Conservation (phyloP, 2,113 vertebrate genomes). For the Lipophrys pholis region DNA sequence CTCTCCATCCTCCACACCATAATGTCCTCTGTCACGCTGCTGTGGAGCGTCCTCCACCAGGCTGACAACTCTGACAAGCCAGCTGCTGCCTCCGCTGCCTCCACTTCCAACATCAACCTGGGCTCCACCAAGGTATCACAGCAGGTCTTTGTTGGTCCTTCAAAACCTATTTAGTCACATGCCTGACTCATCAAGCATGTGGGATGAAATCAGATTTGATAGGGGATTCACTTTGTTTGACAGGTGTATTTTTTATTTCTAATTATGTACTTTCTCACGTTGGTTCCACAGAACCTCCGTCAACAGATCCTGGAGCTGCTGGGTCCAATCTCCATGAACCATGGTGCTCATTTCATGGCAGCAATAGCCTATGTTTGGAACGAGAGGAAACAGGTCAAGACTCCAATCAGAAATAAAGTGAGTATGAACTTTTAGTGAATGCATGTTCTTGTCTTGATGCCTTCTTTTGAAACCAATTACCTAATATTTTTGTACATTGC, state of each 20-base stretch:
- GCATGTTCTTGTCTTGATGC: neutral
- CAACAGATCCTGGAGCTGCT: constrained; percentile 97
- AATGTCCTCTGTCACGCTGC: constrained; percentile 96
- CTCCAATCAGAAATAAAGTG: constrained; percentile 90
- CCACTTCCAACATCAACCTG: constrained; percentile 94
- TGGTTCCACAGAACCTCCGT: constrained; percentile 89
- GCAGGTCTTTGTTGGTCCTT: too few relatives aligned
- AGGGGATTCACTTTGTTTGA: too few relatives aligned
- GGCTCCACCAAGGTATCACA: constrained; percentile 94
- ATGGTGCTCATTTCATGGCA: constrained; percentile 98
- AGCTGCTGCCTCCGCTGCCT: constrained; percentile 86
- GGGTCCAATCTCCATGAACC: constrained; percentile 99
- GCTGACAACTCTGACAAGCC: constrained; percentile 93
- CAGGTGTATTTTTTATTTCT: neutral
- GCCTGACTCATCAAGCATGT: too few relatives aligned
- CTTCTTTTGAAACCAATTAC: neutral
- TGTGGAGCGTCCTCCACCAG: constrained; percentile 95
- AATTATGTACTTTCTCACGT: neutral
- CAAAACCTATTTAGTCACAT: too few relatives aligned
- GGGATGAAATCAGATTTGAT: too few relatives aligned
- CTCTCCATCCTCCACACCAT: constrained; percentile 97
- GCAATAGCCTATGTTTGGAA: constrained; percentile 99
- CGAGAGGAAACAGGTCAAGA: constrained; percentile 91
- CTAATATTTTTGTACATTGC: neutral
- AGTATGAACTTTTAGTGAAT: neutral